Percentiles rank a stretch among this genome's conserved stretches.
These are phyloP conservation scores for Chaetorhynchus papuensis DNA, from an alignment of 2,113 vertebrate genomes.

Conservation along the genomic window DNA sequence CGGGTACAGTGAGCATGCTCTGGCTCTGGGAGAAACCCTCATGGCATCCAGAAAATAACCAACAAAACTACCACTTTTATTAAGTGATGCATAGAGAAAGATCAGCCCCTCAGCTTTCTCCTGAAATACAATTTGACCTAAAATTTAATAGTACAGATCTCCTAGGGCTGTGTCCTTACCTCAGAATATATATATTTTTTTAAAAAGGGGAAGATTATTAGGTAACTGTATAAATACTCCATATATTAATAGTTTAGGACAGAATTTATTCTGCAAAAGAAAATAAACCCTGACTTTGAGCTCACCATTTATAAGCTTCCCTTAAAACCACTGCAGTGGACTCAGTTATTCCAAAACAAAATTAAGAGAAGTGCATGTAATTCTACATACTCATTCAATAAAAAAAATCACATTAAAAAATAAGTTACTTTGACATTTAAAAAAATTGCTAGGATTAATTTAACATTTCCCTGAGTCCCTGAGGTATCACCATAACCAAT, in stretches of 20 bases:
- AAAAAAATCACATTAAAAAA: not conserved
- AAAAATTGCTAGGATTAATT: not conserved
- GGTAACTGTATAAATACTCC: not conserved
- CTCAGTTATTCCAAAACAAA: not conserved
- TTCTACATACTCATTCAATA: not conserved
- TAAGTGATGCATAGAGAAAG: not conserved
- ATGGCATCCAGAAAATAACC: not conserved
- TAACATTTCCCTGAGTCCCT: not conserved
- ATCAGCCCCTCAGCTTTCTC: not conserved
- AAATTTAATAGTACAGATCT: not conserved
- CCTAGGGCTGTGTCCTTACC: not conserved
- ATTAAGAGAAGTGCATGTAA: not conserved
- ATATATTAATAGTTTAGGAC: not conserved
- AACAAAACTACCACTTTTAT: not conserved
- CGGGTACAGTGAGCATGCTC: not conserved
- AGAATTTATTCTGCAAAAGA: not conserved
- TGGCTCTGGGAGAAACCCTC: not conserved
- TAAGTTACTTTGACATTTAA: not conserved
- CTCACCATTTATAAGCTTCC: not conserved
- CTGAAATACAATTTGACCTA: not conserved
- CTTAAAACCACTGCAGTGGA: not conserved
- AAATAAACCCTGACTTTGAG: not conserved
- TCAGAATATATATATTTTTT: not conserved
- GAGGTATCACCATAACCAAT: not conserved
- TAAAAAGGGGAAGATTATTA: not conserved